phyloP scores from a whole-genome alignment of 1,140 invertebrate species.

The Andricus grossulariae region DNA sequence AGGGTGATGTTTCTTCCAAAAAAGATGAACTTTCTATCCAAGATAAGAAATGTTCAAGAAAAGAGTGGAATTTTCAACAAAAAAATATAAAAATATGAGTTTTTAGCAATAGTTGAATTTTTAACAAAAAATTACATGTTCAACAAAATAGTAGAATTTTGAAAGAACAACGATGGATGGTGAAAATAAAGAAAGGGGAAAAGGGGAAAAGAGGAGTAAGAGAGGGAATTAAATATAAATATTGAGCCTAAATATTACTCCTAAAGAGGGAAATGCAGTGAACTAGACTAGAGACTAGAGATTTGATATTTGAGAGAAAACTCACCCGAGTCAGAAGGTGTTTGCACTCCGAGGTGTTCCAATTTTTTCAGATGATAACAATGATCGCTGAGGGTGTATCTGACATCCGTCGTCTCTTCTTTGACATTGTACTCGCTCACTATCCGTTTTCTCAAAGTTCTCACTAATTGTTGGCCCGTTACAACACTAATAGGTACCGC shows the following conservation, averaged over 20 bases:
- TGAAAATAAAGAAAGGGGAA: too few species aligned
- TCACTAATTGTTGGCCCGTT: constrained; percentile 57
- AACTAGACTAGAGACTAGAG: too few species aligned
- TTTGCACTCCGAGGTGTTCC: constrained; percentile 83
- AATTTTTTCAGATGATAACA: constrained; percentile 81
- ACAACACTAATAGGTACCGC: constrained; percentile 64
- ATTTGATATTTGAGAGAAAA: constrained; percentile 60
- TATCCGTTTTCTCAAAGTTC: constrained; percentile 33
- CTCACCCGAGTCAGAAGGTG: constrained; percentile 91
- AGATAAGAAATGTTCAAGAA: too few species aligned
- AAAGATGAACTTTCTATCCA: too few species aligned
- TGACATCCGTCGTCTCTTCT: constrained; percentile 57
- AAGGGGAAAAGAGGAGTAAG: too few species aligned
- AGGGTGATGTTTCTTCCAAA: too few species aligned
- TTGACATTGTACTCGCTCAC: constrained; percentile 46
- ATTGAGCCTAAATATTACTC: too few species aligned
- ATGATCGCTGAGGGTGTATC: constrained; percentile 78
- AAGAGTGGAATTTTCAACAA: too few species aligned
- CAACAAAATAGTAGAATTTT: too few species aligned
- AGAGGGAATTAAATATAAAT: too few species aligned
- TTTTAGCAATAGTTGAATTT: too few species aligned
- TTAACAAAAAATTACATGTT: background rate
- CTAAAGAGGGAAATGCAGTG: too few species aligned
- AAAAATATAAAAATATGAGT: background rate
- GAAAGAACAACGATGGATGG: background rate